Conservation (phyloP, 1,140 invertebrate species). For the Colletes latitarsis region DNA sequence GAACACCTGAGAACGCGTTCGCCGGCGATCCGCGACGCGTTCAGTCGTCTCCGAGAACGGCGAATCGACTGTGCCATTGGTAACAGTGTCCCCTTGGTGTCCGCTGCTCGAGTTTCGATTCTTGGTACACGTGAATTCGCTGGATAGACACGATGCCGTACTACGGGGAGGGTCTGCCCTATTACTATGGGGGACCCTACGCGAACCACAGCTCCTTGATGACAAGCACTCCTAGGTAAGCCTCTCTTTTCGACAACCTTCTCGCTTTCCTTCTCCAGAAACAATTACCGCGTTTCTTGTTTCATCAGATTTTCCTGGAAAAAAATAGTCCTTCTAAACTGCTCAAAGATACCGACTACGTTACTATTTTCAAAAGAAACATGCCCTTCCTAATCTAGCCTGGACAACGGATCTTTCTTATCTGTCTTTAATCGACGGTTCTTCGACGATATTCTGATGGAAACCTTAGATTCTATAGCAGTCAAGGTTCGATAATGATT, state of each 20-base stretch:
- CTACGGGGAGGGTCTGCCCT: constrained; percentile 72
- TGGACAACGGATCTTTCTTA: too few species aligned
- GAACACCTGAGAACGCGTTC: constrained; percentile 71
- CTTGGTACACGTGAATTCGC: neutral
- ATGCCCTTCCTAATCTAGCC: too few species aligned
- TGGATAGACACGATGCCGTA: constrained; percentile 72
- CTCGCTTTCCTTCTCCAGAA: neutral
- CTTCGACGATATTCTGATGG: too few species aligned
- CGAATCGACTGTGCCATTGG: neutral
- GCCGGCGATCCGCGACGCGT: constrained; percentile 21
- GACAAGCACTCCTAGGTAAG: constrained; percentile 78
- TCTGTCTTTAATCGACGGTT: too few species aligned
- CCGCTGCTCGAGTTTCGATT: neutral
- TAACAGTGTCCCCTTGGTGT: neutral
- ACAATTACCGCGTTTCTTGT: neutral
- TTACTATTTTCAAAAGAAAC: too few species aligned
- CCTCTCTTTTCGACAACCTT: neutral
- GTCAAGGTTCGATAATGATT: too few species aligned
- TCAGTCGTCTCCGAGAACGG: constrained; percentile 31
- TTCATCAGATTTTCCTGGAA: too few species aligned
- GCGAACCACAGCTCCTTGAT: constrained; percentile 79
- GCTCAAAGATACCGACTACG: too few species aligned
- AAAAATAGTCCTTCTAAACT: too few species aligned
- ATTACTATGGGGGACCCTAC: constrained; percentile 74
- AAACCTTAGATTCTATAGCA: too few species aligned